These are phyloP conservation scores for Chondrilla cf. caribensis DNA, from an alignment of 37 sponge, comb jelly and placozoan genomes.

Conservation along the genomic window DNA sequence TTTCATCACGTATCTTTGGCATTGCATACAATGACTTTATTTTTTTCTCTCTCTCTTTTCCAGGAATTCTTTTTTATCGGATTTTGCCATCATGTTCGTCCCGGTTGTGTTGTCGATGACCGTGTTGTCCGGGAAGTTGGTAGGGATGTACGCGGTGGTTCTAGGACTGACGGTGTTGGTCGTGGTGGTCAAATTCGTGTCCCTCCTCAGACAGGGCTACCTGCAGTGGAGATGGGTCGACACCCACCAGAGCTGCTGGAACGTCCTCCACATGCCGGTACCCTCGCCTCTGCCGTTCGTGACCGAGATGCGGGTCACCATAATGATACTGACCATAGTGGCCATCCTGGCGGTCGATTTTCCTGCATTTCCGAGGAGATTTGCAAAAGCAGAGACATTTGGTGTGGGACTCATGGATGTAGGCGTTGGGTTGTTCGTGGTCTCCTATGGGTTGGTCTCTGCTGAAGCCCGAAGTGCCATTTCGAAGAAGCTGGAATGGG, in stretches of 20 bases:
- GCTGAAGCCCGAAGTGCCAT: slow-evolving; percentile 58
- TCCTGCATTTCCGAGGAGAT: slow-evolving; percentile 75
- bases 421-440: slow-evolving; percentile 88
- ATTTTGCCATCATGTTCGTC: slow-evolving; percentile 22
- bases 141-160: not conserved
- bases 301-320: slow-evolving; percentile 55
- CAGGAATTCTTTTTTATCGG: slow-evolving; percentile 23
- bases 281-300: slow-evolving; percentile 50
- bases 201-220: not conserved
- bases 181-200: not conserved
- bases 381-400: slow-evolving; percentile 87
- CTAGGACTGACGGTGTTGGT: not conserved
- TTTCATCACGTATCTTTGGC: not conserved
- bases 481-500: not conserved
- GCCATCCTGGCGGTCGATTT: slow-evolving; percentile 98
- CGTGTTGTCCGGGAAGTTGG: slow-evolving; percentile 47
- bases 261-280: not conserved
- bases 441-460: slow-evolving; percentile 79
- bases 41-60: not conserved
- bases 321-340: slow-evolving; percentile 78
- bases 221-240: not conserved
- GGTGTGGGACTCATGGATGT: slow-evolving; percentile 95
- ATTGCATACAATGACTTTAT: not conserved
- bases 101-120: slow-evolving; percentile 67
- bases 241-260: not conserved